Base-by-base conservation (phyloP, 2,113 vertebrate genomes). In the Tachuris rubrigastra region DNA sequence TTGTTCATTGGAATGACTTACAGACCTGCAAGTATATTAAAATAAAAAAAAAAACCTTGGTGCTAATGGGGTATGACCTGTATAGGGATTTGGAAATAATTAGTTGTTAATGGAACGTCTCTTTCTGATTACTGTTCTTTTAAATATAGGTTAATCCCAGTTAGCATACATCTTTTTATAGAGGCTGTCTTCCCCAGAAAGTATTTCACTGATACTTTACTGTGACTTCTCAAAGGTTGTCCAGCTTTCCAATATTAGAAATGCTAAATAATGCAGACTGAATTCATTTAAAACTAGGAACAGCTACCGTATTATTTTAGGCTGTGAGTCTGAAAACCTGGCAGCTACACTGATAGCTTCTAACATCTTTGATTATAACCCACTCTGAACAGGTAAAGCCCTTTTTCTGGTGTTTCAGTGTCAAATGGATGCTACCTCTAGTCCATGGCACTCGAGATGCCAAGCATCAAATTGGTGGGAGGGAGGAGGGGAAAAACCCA, bases 61-160 rank as follows among this genome's bases (percentile, higher is more conserved):
- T 97, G 94, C 96, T 97, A 96, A 82, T 96, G 94, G 97, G 93
- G 69, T 98, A 87, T 94, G 66, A 95, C 97, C 94, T 91, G 82
- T 89, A 96, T 94, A 96, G 98, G 97, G 97, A 98, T 97, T 98
- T 97, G 97, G 82, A 97, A 95, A 97, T 97, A 98, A 98, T 98
- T 98, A 95, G 87, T 73, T 96, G 69, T 65, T 97, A 98, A 97
- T 97, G 91, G 97, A 92, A 90, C 84, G 31, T 97, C 93, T 85
- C 90, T 95, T 96, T 96, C 94, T 92, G 94, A 97, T 95, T 85
- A 73, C 90, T 92, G 49, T 90, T 95, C 87, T 94, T 87, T 94
- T 95, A 96, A 98, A 98, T 97, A 96, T 98, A 97, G 97, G 81
- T 87, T 94, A 93, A 84, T 95, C 82, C 82, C 91, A 87, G 82